Evolutionary conservation across 2,797 vertebrate species (phyloP).

Genomic region (Sebastes taczanowskii): DNA sequence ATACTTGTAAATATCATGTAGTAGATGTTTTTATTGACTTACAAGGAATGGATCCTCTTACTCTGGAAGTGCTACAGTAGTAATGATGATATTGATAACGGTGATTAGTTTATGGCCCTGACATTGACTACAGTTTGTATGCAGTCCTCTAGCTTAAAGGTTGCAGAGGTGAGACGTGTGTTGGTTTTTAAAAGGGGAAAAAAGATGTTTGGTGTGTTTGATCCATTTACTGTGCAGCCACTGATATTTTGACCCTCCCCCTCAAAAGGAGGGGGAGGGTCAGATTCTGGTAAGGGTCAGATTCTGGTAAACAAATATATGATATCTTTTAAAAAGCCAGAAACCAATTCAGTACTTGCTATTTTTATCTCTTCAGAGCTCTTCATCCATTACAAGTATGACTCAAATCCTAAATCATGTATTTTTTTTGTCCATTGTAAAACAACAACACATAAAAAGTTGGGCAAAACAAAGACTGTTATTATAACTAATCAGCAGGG

Average conservation of each 20-base stretch:
- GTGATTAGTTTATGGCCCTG: background rate
- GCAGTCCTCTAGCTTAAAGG: background rate
- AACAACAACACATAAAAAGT: background rate
- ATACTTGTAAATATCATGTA: background rate
- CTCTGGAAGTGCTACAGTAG: background rate
- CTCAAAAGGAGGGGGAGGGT: too few species aligned
- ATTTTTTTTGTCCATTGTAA: background rate
- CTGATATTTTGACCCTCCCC: background rate
- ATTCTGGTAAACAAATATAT: background rate
- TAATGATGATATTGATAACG: background rate
- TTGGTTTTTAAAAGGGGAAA: background rate
- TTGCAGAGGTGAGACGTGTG: background rate
- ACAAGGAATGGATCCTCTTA: background rate
- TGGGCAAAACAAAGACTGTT: background rate
- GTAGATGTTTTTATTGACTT: background rate
- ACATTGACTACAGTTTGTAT: background rate
- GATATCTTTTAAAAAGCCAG: background rate
- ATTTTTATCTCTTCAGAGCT: background rate
- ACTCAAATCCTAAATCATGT: background rate
- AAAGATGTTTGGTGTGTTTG: background rate
- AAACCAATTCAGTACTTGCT: background rate
- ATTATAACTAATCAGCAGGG: background rate
- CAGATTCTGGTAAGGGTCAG: background rate
- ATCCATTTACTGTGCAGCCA: background rate
- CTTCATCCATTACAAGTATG: background rate